Percentiles rank a stretch among this genome's conserved stretches.
phyloP scores from a whole-genome alignment of 1,140 invertebrate genomes.

The Leguminivora glycinivorella region DNA sequence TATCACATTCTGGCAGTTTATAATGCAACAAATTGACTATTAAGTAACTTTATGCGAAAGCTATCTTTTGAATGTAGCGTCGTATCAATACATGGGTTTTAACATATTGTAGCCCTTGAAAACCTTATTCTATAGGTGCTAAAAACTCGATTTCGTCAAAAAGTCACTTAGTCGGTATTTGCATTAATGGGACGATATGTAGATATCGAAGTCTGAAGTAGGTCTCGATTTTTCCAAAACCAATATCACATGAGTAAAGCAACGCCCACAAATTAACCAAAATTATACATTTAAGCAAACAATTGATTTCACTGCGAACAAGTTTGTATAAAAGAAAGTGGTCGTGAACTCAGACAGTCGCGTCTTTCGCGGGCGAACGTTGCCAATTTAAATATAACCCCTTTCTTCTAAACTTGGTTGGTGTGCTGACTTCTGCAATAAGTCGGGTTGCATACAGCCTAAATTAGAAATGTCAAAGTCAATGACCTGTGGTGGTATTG shows the following conservation, averaged over 20 bases:
- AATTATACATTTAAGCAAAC: conserved; percentile 28
- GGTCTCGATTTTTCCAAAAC: not conserved
- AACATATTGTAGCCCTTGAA: too few relatives aligned
- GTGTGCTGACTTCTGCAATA: conserved; percentile 28
- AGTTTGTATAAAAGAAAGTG: conserved; percentile 63
- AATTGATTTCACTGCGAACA: conserved; percentile 53
- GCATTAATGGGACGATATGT: too few relatives aligned
- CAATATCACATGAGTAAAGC: not conserved
- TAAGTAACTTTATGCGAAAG: too few relatives aligned
- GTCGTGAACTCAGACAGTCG: conserved; percentile 35
- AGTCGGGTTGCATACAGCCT: conserved; percentile 37
- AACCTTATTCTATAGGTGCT: too few relatives aligned
- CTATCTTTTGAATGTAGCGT: too few relatives aligned
- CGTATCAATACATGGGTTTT: too few relatives aligned
- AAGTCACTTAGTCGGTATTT: too few relatives aligned
- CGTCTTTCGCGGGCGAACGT: conserved; percentile 48
- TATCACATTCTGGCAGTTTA: too few relatives aligned
- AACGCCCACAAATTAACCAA: conserved; percentile 23
- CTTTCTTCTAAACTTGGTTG: not conserved
- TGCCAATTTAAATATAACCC: conserved; percentile 35
- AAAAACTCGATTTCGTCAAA: too few relatives aligned
- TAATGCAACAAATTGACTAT: too few relatives aligned
- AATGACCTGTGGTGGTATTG: conserved; percentile 40
- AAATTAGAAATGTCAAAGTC: conserved; percentile 58
- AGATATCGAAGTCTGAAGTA: too few relatives aligned